A percentile compares a stretch with the other conserved stretches of the same genome.
Conservation (phyloP, 2,797 vertebrate species). For the Cephalopachus bancanus region DNA sequence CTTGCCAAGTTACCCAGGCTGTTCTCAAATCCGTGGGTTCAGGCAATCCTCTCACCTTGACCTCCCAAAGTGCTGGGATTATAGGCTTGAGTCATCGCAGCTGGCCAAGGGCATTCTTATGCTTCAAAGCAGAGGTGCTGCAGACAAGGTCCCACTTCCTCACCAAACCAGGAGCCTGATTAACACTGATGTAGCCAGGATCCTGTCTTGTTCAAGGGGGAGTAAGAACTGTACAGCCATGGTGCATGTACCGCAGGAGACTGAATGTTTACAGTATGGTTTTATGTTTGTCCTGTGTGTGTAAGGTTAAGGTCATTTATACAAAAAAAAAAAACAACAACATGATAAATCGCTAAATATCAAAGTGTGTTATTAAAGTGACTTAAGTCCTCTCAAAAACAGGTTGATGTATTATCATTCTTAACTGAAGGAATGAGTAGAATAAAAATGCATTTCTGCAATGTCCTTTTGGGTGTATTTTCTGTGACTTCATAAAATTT, state of each 20-base stretch:
- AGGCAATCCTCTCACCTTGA: too few species aligned
- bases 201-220: background rate
- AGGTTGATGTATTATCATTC: background rate
- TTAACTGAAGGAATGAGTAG: background rate
- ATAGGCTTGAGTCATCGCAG: too few species aligned
- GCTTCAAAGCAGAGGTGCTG: background rate
- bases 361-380: background rate
- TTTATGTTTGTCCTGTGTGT: rapidly evolving
- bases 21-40: too few species aligned
- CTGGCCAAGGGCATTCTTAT: background rate
- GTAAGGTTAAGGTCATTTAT: background rate
- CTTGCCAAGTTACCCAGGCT: too few species aligned
- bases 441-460: background rate
- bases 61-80: too few species aligned
- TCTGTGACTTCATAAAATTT: background rate
- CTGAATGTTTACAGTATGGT: rapidly evolving
- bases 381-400: background rate
- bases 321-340: background rate
- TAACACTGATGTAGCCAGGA: background rate
- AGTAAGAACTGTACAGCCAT: too few species aligned
- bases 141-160: too few species aligned
- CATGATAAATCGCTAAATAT: background rate
- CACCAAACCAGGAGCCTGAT: background rate
- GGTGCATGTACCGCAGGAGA: too few species aligned
- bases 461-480: background rate